Percentiles rank a stretch among this genome's conserved stretches.
Evolutionary conservation across 1,140 invertebrate genomes (phyloP).

Genomic region (Microplitis mediator): DNA sequence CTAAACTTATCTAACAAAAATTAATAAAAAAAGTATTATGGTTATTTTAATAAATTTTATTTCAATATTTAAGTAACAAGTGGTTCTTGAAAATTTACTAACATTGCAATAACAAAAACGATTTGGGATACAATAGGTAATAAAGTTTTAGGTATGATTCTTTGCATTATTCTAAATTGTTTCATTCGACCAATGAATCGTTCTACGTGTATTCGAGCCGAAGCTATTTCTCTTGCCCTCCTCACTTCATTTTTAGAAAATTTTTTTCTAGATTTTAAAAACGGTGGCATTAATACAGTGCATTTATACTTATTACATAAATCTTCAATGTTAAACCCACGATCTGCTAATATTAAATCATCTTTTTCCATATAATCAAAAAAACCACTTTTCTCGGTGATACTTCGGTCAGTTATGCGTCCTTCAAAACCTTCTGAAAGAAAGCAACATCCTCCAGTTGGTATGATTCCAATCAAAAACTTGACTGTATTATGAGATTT

Average conservation of each 20-base stretch:
- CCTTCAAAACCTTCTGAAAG: too few species aligned
- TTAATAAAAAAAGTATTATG: neutral
- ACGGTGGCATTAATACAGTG: constrained; percentile 26
- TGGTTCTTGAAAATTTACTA: constrained; percentile 2
- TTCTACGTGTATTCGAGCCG: constrained; percentile 43
- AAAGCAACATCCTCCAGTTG: too few species aligned
- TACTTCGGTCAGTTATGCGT: too few species aligned
- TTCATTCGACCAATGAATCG: constrained; percentile 35
- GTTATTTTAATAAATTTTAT: neutral
- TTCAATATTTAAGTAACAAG: neutral
- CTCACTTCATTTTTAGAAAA: too few species aligned
- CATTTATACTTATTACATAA: neutral
- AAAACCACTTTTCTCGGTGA: too few species aligned
- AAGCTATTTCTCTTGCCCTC: constrained; percentile 29
- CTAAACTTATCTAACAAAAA: neutral
- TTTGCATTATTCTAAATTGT: constrained; percentile 9
- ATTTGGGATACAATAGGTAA: constrained; percentile 1
- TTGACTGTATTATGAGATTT: too few species aligned
- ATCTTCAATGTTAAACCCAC: too few species aligned
- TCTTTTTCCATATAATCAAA: too few species aligned
- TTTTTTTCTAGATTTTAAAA: too few species aligned
- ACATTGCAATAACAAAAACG: constrained; percentile 1
- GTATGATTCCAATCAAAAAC: too few species aligned
- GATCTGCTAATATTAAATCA: too few species aligned
- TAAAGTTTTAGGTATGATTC: neutral